Conservation (phyloP, 2,888 invertebrate species). For the Venusia cambrica region DNA sequence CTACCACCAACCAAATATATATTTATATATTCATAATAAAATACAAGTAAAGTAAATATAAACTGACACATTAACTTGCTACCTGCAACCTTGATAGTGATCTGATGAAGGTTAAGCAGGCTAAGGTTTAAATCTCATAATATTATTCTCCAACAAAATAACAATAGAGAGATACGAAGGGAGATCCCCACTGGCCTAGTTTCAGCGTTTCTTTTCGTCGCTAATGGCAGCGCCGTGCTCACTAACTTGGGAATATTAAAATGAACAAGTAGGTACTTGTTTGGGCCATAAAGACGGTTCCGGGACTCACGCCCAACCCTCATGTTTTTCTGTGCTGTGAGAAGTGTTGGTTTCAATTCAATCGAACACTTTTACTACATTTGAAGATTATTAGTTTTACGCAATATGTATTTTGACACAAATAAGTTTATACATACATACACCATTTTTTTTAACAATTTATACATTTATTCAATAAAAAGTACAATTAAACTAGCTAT, state of each 20-base stretch:
- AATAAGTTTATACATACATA: too few relatives aligned
- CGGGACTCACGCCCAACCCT: slow-evolving; percentile 60
- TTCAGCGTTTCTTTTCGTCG: slow-evolving; percentile 59
- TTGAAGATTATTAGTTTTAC: too few relatives aligned
- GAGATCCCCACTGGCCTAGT: slow-evolving; percentile 61
- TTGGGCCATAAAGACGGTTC: slow-evolving; percentile 68
- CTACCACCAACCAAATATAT: too few relatives aligned
- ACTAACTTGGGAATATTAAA: slow-evolving; percentile 77
- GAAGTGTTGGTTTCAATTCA: neutral
- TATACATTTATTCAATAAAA: too few relatives aligned
- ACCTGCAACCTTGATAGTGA: too few relatives aligned
- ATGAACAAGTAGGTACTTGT: slow-evolving; percentile 78
- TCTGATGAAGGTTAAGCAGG: neutral
- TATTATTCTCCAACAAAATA: slow-evolving; percentile 25
- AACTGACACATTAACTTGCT: too few relatives aligned
- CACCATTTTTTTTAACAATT: too few relatives aligned
- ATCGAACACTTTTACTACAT: slow-evolving; percentile 1
- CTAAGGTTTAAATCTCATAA: slow-evolving; percentile 6
- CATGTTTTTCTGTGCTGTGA: slow-evolving; percentile 35
- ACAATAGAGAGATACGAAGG: slow-evolving; percentile 67
- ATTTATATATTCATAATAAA: too few relatives aligned
- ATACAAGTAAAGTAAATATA: too few relatives aligned
- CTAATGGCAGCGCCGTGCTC: slow-evolving; percentile 65
- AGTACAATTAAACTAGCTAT: too few relatives aligned
- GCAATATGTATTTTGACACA: too few relatives aligned